Percentiles rank a stretch among this genome's conserved stretches.
Conservation (phyloP, 1,140 invertebrate species). For the Acromyrmex heyeri region DNA sequence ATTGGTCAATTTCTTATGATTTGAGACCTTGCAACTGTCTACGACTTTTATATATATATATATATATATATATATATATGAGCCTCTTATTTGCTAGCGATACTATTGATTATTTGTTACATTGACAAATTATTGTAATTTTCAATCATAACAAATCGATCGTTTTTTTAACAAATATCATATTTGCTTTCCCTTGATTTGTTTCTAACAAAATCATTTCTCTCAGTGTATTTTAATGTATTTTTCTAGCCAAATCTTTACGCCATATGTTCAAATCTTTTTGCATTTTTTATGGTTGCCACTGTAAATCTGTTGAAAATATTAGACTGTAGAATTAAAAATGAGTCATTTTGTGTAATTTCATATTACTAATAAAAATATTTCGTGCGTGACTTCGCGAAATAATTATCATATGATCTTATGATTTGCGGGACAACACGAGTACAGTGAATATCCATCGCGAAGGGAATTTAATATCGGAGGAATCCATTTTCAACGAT, state of each 20-base stretch:
- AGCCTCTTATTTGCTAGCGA: too few species aligned
- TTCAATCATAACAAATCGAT: too few species aligned
- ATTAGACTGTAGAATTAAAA: neutral
- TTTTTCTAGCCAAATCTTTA: neutral
- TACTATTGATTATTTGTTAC: too few species aligned
- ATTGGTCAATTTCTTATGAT: too few species aligned
- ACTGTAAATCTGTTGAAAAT: neutral
- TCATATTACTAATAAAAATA: conserved; percentile 1
- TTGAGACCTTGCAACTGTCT: too few species aligned
- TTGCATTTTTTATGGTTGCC: neutral
- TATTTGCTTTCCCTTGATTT: too few species aligned
- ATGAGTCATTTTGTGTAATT: neutral
- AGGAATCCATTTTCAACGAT: conserved; percentile 66
- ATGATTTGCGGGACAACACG: conserved; percentile 8
- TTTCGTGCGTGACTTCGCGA: conserved; percentile 22
- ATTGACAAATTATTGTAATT: too few species aligned
- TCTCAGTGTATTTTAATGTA: neutral
- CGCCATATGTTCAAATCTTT: neutral
- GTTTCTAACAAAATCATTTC: too few species aligned
- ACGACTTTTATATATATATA: too few species aligned
- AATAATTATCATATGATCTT: conserved; percentile 41
- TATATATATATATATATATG: too few species aligned
- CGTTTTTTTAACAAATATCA: too few species aligned
- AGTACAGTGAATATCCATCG: conserved; percentile 43
- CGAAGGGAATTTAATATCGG: conserved; percentile 70